Evolutionary conservation across 2,888 invertebrate species (phyloP), one percentile per base, ranked within the genome.

Genomic region (Anoplius nigerrimus): DNA sequence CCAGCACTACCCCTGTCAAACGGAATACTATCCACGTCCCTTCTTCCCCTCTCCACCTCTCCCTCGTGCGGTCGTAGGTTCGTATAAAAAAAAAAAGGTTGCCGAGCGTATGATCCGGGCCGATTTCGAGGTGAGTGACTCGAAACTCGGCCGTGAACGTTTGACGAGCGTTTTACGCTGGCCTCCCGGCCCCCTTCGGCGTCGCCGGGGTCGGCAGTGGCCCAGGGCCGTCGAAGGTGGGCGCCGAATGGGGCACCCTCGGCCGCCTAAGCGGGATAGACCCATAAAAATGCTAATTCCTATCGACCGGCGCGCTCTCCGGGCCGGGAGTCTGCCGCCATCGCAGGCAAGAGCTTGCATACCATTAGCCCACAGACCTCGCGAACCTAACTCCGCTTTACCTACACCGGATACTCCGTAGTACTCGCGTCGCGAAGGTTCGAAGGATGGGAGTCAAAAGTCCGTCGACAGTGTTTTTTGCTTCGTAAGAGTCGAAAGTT

Each of bases 231-330:
- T 85, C 82, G 85, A 84, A 86, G 84, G 82, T 81, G 84, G 84
- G 85, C 84, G 84, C 78, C 82, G n/a, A n/a, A 84, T 82, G 82
- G 82, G 82, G 82, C 84, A 82, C 76, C 75, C 83, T 84, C 78
- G 80, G 83, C n/a, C 73, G 82, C 84, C 86, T 86, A 87, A 87
- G 86, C 86, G 85, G 86, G 88, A 88, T 88, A 88, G 87, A 88
- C 87, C 88, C 88, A 88, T 88, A 88, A 88, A 88, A 88, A 88
- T 88, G 88, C 87, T 88, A 88, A 88, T 88, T 86, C 84, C 85
- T 86, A 88, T 88, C 88, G 88, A 88, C 84, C 88, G 86, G 83
- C n/a, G n/a, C n/a, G 75, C 78, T 77, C 73, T 76, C 58, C 72
- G 77, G 68, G 66, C 65, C 72, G 75, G 76, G 66, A 69, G 72